Evolutionary conservation across 2,888 invertebrate species (phyloP).

Genomic region (Lysandra bellargus): DNA sequence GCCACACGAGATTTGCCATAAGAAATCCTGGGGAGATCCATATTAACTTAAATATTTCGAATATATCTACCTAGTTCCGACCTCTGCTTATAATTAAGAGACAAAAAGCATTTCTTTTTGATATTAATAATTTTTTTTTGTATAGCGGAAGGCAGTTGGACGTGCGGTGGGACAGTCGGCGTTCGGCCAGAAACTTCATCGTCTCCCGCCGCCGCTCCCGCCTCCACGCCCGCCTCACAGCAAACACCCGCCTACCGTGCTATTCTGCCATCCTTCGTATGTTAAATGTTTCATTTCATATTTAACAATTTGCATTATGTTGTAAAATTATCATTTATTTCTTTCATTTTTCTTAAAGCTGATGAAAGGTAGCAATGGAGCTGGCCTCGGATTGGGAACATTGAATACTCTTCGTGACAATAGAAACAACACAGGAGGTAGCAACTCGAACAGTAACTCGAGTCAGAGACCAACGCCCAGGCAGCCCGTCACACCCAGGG

Average conservation of each 20-base stretch:
- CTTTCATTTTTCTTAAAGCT: slow-evolving; percentile 48
- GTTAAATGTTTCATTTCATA: slow-evolving; percentile 48
- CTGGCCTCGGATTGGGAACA: slow-evolving; percentile 71
- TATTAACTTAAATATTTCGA: no score
- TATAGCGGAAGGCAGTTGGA: slow-evolving; percentile 92
- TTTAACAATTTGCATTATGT: no score
- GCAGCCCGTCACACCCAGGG: slow-evolving; percentile 67
- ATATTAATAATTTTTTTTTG: slow-evolving; percentile 30
- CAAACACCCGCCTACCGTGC: slow-evolving; percentile 86
- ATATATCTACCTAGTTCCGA: no score
- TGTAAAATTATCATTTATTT: no score
- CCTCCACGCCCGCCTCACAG: slow-evolving; percentile 75
- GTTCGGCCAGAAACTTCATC: slow-evolving; percentile 78
- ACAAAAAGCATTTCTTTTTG: no score
- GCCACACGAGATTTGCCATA: no score
- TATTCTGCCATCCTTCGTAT: slow-evolving; percentile 89
- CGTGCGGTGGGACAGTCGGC: slow-evolving; percentile 89
- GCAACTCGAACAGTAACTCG: slow-evolving; percentile 44
- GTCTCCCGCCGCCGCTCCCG: slow-evolving; percentile 77
- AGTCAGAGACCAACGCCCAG: slow-evolving; percentile 48
- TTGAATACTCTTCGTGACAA: slow-evolving; percentile 64
- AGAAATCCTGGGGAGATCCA: no score
- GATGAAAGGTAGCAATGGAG: slow-evolving; percentile 76
- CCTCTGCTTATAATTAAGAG: no score
- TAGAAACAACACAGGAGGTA: slow-evolving; percentile 49